Evolutionary conservation across 2,888 invertebrate species (phyloP), one percentile per base, ranked within the genome.

Genomic region (Geotrupes spiniger): DNA sequence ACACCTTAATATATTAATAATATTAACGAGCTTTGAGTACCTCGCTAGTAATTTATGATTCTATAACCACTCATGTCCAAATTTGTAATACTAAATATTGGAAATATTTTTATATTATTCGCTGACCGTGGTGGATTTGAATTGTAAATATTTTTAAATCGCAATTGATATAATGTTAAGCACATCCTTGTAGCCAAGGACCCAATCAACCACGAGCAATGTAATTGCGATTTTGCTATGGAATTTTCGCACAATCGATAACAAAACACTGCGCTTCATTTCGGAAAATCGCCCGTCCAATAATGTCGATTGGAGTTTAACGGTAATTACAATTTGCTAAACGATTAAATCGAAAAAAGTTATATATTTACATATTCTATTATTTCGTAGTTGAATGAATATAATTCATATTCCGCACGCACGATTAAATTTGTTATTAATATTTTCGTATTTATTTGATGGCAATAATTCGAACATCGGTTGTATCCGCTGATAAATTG

Each of bases 341-440:
- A 14, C 33, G 33, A 33, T 12, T 14, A 33, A 33, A 33, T 12
- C 33, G 33, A 12, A 12, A 14, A 29, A 33, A 33, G 33, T 33
- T 12, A 33, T 33, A 33, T 33, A 33, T 33, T 33, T 33, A 33
- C 33, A 33, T 33, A 33, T 33, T 33, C 33, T 33, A 33, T 33
- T 33, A 33, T 33, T 33, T 33, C 15, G 15, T 33, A 33, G 33
- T 8, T 33, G 33, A 15, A 15, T 6, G 2, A 15, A 8, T 33
- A 14, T 33, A 33, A 33, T 33, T 33, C 33, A n/a, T 8, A 15
- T 33, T 33, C 14, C 14, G 33, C 33, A 15, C 15, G 33, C 33
- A 14, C 5, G 12, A 33, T 33, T 33, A 33, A 33, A 33, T 33
- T 33, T 15, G 33, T 33, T 33, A 33, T 33, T 33, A 33, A 33